phyloP scores from a whole-genome alignment of 2,888 invertebrate genomes.

The Plagodis pulveraria region DNA sequence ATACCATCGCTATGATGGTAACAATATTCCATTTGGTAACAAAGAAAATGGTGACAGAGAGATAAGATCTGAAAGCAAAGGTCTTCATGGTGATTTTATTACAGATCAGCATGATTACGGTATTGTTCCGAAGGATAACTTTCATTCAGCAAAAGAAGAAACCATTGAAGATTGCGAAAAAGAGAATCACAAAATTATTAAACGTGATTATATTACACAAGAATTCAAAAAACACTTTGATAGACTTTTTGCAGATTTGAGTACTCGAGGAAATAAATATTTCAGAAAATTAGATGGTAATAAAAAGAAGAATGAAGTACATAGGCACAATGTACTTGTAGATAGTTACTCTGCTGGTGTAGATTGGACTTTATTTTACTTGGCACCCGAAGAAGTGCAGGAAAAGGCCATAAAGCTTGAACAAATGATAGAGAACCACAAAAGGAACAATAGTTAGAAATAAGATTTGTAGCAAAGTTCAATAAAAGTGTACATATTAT shows the following conservation, averaged over 20 bases:
- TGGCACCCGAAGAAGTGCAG: conserved; percentile 53
- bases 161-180: not conserved
- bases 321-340: conserved; percentile 8
- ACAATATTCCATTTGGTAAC: conserved; percentile 5
- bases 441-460: conserved; percentile 38
- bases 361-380: conserved; percentile 31
- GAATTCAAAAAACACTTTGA: not conserved
- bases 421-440: conserved; percentile 53
- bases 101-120: conserved; percentile 22
- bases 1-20: not conserved
- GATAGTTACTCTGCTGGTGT: conserved; percentile 30
- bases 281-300: not conserved
- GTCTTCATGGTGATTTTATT: not conserved
- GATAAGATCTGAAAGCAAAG: not conserved
- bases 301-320: not conserved
- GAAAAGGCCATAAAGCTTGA: conserved; percentile 49
- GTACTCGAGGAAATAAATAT: not conserved
- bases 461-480: not conserved
- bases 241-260: not conserved
- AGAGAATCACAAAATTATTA: not conserved
- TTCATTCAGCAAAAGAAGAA: conserved; percentile 1
- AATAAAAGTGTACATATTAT: not conserved
- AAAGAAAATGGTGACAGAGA: conserved; percentile 5
- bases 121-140: not conserved
- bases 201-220: conserved; percentile 1